Evolutionary conservation across 2,113 vertebrate species (phyloP).

Genomic region (Emberiza fucata): DNA sequence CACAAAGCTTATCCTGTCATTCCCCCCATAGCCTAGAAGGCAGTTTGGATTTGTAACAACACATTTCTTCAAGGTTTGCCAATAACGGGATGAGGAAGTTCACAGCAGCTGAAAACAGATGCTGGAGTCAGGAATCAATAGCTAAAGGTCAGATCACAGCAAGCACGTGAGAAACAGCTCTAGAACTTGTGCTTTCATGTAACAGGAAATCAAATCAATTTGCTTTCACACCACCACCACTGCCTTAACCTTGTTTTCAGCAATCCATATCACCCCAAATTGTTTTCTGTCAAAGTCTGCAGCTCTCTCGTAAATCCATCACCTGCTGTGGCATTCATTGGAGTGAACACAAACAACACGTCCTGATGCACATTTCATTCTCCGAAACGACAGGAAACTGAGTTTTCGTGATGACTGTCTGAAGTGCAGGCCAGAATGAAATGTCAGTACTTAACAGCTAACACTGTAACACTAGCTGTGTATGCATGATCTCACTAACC

Average conservation of each 20-base stretch:
- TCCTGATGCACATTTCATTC: background rate
- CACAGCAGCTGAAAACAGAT: conserved; percentile 1
- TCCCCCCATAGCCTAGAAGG: background rate
- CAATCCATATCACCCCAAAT: conserved; percentile 20
- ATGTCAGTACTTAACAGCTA: background rate
- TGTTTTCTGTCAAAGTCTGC: conserved; percentile 28
- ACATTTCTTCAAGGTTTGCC: background rate
- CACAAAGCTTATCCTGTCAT: background rate
- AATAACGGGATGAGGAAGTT: conserved; percentile 11
- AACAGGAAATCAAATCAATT: conserved; percentile 20
- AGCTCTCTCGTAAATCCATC: background rate
- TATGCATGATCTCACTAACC: background rate
- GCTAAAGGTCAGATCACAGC: conserved; percentile 31
- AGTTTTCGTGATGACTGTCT: background rate
- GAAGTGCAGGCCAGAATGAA: background rate
- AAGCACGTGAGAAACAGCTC: conserved; percentile 10
- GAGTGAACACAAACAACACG: background rate
- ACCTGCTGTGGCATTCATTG: conserved; percentile 5
- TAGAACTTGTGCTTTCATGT: conserved; percentile 35
- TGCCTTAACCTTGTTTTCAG: conserved; percentile 29
- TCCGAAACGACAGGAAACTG: background rate
- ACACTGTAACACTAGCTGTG: background rate
- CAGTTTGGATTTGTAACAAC: background rate
- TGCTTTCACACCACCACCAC: conserved; percentile 5
- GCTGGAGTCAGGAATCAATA: conserved; percentile 29